Evolutionary conservation across 2,797 vertebrate genomes (phyloP).

Genomic region (Hippoglossus hippoglossus): DNA sequence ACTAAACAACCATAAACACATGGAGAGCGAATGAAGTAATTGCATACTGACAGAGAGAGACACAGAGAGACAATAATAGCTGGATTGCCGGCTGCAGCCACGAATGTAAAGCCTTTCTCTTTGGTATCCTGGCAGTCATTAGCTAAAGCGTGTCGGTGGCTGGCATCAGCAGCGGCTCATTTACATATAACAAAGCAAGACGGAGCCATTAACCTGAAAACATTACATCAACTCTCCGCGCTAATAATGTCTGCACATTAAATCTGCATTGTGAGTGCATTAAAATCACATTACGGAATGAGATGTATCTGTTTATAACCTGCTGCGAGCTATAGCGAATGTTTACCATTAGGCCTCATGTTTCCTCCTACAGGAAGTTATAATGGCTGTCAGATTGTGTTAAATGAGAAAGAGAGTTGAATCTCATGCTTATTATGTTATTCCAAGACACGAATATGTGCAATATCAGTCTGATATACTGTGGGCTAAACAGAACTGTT

Average conservation of each 20-base stretch:
- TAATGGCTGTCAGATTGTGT: conserved; percentile 12
- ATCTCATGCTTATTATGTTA: conserved; percentile 4
- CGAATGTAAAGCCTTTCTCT: conserved; percentile 47
- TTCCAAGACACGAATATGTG: conserved; percentile 2
- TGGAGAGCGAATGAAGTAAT: conserved; percentile 16
- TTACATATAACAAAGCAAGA: conserved; percentile 62
- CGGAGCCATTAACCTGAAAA: conserved; percentile 67
- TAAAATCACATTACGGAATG: conserved; percentile 70
- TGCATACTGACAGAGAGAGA: conserved; percentile 12
- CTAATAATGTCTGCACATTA: conserved; percentile 68
- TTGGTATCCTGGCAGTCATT: conserved; percentile 60
- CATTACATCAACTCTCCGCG: conserved; percentile 44
- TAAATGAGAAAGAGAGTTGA: conserved; percentile 34
- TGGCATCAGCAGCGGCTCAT: conserved; percentile 57
- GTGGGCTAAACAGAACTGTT: neutral
- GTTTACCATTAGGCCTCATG: conserved; percentile 22
- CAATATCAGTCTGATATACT: neutral
- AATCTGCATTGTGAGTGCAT: conserved; percentile 55
- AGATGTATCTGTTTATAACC: conserved; percentile 55
- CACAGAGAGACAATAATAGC: conserved; percentile 38
- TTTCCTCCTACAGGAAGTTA: conserved; percentile 23
- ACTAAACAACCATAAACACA: conserved; percentile 30
- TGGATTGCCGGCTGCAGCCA: conserved; percentile 41
- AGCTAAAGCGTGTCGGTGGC: conserved; percentile 50
- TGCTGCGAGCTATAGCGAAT: conserved; percentile 37